A percentile compares a stretch with the other conserved stretches of the same genome.
Conservation (phyloP, 2,888 invertebrate genomes). For the Callosobruchus maculatus region DNA sequence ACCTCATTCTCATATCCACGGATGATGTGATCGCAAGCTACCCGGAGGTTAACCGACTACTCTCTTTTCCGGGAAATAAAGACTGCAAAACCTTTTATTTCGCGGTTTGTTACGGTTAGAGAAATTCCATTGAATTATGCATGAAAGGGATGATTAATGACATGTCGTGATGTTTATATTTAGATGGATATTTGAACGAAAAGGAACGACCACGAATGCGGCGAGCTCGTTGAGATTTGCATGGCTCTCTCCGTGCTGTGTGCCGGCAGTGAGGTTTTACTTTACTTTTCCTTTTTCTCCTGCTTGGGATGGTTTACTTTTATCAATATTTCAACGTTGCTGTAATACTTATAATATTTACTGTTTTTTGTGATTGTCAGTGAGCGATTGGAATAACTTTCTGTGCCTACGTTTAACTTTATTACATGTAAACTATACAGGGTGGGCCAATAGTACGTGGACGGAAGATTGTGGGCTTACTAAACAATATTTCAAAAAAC, state of each 20-base stretch:
- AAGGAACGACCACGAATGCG: not conserved
- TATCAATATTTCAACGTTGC: too few species aligned
- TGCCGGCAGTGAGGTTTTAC: not conserved
- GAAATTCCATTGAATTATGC: slow-evolving; percentile 23
- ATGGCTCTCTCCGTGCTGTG: not conserved
- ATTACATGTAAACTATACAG: too few species aligned
- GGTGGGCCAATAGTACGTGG: too few species aligned
- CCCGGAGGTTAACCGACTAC: not conserved
- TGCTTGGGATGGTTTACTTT: not conserved
- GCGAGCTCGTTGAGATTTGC: not conserved
- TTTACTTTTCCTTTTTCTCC: not conserved
- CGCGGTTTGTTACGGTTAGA: not conserved
- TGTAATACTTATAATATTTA: too few species aligned
- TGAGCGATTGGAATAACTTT: too few species aligned
- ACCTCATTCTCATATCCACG: too few species aligned
- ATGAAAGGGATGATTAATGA: slow-evolving; percentile 24
- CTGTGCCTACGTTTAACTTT: too few species aligned
- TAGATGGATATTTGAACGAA: slow-evolving; percentile 11
- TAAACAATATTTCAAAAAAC: too few species aligned
- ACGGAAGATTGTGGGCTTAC: too few species aligned
- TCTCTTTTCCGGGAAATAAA: not conserved
- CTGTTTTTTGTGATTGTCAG: too few species aligned
- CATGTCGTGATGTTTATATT: slow-evolving; percentile 18
- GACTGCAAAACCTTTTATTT: slow-evolving; percentile 1
- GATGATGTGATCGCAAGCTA: not conserved